These are phyloP conservation scores for Prinia subflava DNA, from an alignment of 2,113 vertebrate species.

Conservation along the genomic window DNA sequence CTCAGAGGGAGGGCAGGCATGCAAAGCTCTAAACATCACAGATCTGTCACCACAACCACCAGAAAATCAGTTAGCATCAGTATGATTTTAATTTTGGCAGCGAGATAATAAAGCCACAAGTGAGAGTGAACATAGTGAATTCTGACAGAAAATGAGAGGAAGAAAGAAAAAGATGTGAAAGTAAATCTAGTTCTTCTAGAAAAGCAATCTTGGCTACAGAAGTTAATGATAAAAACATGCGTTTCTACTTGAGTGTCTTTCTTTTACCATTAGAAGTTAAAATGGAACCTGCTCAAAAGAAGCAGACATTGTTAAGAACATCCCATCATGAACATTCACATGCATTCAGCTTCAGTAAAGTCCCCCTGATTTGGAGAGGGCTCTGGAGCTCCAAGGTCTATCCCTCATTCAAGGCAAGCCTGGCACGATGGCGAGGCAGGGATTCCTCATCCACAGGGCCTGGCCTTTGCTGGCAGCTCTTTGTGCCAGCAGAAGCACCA, in stretches of 20 bases:
- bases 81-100: slow-evolving; percentile 26
- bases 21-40: slow-evolving; percentile 41
- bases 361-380: not conserved
- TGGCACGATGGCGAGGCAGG: not conserved
- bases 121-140: not conserved
- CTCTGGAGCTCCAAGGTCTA: not conserved
- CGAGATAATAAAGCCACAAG: not conserved
- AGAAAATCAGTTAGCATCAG: slow-evolving; percentile 44
- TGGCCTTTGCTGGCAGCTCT: not conserved
- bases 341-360: not conserved
- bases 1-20: slow-evolving; percentile 53
- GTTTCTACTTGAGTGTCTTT: not conserved
- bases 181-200: not conserved
- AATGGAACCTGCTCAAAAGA: not conserved
- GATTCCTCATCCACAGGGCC: not conserved
- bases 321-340: not conserved
- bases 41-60: slow-evolving; percentile 40
- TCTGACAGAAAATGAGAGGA: not conserved
- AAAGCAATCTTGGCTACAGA: not conserved
- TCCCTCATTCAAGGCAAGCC: not conserved
- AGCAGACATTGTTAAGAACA: not conserved
- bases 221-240: slow-evolving; percentile 14
- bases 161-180: not conserved
- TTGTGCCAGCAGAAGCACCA: not conserved
- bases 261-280: not conserved